phyloP scores from a whole-genome alignment of 1,140 invertebrate species.

The Brachionus rubens region DNA sequence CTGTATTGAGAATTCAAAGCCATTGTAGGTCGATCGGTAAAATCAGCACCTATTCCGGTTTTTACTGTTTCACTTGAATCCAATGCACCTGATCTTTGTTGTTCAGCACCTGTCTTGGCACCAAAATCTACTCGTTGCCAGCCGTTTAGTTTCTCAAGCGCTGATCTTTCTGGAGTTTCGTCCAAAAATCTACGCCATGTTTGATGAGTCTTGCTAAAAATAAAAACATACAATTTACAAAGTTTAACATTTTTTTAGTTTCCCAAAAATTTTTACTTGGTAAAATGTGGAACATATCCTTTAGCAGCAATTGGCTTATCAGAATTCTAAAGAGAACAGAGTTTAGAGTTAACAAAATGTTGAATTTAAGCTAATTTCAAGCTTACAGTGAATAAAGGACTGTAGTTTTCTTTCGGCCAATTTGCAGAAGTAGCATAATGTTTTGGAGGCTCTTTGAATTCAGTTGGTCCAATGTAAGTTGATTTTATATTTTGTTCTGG shows the following conservation, averaged over 20 bases:
- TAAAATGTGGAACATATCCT: conserved; percentile 42
- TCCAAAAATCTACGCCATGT: conserved; percentile 16
- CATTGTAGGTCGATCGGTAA: conserved; percentile 15
- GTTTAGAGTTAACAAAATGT: not conserved
- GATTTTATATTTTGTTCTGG: conserved; percentile 39
- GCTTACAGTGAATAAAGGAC: not conserved
- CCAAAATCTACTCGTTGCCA: conserved; percentile 29
- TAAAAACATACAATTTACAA: not conserved
- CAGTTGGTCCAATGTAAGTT: conserved; percentile 29
- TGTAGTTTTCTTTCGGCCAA: conserved; percentile 44
- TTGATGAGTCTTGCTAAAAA: conserved; percentile 3
- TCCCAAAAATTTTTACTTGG: not conserved
- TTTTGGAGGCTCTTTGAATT: conserved; percentile 38
- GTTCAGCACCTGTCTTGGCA: not conserved
- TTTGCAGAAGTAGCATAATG: conserved; percentile 21
- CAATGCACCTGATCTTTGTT: not conserved
- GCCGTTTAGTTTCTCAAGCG: not conserved
- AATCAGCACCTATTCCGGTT: conserved; percentile 31
- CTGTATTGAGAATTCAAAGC: conserved; percentile 20
- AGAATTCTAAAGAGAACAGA: not conserved
- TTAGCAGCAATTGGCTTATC: conserved; percentile 31
- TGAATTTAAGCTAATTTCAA: not conserved
- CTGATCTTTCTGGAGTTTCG: conserved; percentile 16
- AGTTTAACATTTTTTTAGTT: not conserved
- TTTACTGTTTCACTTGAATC: conserved; percentile 24